A percentile compares a stretch with the other conserved stretches of the same genome.
phyloP scores from a whole-genome alignment of 1,140 invertebrate genomes.

The Drosophila nebulosa region DNA sequence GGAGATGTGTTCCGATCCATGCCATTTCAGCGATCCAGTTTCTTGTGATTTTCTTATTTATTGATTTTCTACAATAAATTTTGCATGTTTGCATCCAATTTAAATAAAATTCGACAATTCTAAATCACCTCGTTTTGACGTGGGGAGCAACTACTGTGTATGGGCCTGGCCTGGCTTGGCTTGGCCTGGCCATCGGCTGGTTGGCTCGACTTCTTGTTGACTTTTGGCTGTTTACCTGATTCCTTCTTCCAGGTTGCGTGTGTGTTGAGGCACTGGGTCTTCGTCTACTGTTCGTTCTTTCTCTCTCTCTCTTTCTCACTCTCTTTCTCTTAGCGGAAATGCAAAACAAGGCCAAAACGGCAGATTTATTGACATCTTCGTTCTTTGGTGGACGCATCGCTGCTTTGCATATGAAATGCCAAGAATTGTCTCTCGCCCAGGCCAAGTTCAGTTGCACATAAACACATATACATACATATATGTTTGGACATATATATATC shows the following conservation, averaged over 20 bases:
- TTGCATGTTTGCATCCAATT: slow-evolving; percentile 81
- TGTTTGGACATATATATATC: slow-evolving; percentile 38
- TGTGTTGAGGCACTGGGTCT: slow-evolving; percentile 18
- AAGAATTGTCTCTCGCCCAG: slow-evolving; percentile 9
- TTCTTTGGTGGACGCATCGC: slow-evolving; percentile 30
- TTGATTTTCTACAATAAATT: slow-evolving; percentile 81
- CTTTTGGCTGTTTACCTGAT: slow-evolving; percentile 31
- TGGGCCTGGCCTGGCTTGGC: slow-evolving; percentile 4
- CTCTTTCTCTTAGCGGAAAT: slow-evolving; percentile 75
- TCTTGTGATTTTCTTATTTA: slow-evolving; percentile 80
- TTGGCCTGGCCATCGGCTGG: too few relatives aligned
- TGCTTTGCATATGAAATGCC: slow-evolving; percentile 74
- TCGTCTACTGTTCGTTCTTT: background rate
- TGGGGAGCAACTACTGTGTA: slow-evolving; percentile 68
- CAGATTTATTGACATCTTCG: slow-evolving; percentile 79
- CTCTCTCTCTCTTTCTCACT: too few relatives aligned
- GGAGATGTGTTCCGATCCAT: slow-evolving; percentile 3
- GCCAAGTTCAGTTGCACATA: slow-evolving; percentile 24
- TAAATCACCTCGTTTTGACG: slow-evolving; percentile 81
- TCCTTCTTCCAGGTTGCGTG: slow-evolving; percentile 45
- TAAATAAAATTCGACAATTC: slow-evolving; percentile 81
- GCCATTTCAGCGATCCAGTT: slow-evolving; percentile 54
- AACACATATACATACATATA: too few relatives aligned
- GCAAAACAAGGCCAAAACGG: slow-evolving; percentile 76
- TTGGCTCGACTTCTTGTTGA: background rate